Evolutionary conservation across 2,113 vertebrate species (phyloP), one percentile per base, ranked within the genome.

Genomic region (Uria aalge): DNA sequence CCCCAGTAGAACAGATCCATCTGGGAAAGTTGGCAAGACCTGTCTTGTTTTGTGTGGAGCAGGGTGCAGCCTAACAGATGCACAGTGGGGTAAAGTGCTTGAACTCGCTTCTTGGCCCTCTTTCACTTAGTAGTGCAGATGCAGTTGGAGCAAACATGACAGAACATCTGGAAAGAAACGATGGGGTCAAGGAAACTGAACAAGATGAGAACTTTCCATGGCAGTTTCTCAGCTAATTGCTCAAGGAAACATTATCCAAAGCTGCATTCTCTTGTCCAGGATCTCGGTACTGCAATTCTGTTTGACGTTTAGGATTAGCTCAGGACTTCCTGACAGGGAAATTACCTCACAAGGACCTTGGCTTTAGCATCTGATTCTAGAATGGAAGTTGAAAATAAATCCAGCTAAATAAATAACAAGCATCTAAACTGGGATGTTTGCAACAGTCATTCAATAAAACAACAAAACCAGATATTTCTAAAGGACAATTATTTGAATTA

Each of bases 91-190:
- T 81, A 47, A 94, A 95, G 50, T 67, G 56, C 64, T 83, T 86
- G 76, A 94, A 95, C 86, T 94, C 36, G 29, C 24, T 94, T 96
- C 85, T 77, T 94, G 83, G 50, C 38, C 21, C 8, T 83, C 63
- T 85, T 83, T 69, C 64, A 48, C n/a, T 92, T 38, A 40, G 12
- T 11, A 63, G 69, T 27, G 48, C 66, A 90, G 78, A 94, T 82
- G 82, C 50, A 60, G 21, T 90, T 40, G 17, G 57, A 93, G 43
- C 77, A 95, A 86, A 94, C 55, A 67, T 12, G 32, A 84, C 41
- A 77, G 67, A 94, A 88, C 80, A 96, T 92, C 86, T 96, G 83
- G 85, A 86, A 83, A 74, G 59, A 94, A 88, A 86, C 77, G 67
- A 89, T 59, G 52, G 60, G 86, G 60, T 94, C 89, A 96, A 92